Conservation (phyloP, 2,888 invertebrate species). For the Gymnocheta viridis region DNA sequence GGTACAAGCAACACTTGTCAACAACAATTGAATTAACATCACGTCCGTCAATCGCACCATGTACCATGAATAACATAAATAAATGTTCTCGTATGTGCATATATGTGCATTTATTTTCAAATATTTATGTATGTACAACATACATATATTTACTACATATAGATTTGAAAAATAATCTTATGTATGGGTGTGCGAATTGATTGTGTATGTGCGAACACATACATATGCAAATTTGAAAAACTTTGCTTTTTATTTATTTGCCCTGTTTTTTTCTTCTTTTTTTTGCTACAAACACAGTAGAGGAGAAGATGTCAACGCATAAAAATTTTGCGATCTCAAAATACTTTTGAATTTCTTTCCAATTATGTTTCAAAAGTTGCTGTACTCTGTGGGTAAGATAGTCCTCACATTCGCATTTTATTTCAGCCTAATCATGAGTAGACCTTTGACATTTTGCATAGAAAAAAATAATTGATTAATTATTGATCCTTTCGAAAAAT, state of each 20-base stretch:
- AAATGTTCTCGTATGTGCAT: too few relatives aligned
- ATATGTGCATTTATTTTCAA: conserved; percentile 50
- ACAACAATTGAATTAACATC: conserved; percentile 68
- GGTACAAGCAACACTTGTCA: conserved; percentile 63
- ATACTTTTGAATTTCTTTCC: too few relatives aligned
- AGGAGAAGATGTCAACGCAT: not conserved
- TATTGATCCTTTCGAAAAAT: too few relatives aligned
- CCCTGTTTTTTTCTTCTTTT: too few relatives aligned
- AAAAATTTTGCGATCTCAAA: not conserved
- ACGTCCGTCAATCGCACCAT: conserved; percentile 60
- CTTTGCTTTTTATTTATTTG: conserved; percentile 13
- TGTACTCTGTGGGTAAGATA: too few relatives aligned
- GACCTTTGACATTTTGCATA: too few relatives aligned
- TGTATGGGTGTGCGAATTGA: not conserved
- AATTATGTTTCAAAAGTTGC: too few relatives aligned
- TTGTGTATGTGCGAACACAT: conserved; percentile 6
- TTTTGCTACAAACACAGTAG: not conserved
- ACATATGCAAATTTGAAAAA: conserved; percentile 27
- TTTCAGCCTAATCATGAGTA: too few relatives aligned
- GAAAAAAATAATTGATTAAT: too few relatives aligned
- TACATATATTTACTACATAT: not conserved
- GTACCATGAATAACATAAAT: conserved; percentile 62
- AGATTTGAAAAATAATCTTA: not conserved
- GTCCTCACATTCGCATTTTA: too few relatives aligned
- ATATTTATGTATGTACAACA: conserved; percentile 25